Conservation (phyloP, 2,888 invertebrate species). For the Eupeodes latifasciatus region DNA sequence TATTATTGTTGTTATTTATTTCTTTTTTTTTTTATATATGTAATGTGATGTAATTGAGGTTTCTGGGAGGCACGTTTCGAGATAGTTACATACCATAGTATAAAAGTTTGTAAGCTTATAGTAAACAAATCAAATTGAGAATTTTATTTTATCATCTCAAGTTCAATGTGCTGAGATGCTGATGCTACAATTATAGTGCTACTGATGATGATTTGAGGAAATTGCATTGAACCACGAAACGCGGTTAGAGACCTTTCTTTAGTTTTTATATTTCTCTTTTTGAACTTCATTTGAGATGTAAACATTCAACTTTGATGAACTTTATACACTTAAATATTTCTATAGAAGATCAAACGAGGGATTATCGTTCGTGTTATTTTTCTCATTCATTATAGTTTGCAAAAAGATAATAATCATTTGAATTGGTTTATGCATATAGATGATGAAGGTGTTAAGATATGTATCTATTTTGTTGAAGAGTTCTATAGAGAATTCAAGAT, state of each 20-base stretch:
- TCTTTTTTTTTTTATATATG: not conserved
- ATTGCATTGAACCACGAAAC: conserved; percentile 22
- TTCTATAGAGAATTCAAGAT: no score
- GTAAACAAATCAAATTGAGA: conserved; percentile 15
- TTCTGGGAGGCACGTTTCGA: conserved; percentile 36
- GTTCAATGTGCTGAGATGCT: conserved; percentile 19
- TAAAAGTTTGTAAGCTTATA: no score
- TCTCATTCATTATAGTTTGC: no score
- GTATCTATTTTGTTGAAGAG: no score
- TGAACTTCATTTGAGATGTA: conserved; percentile 21
- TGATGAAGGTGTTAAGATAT: no score
- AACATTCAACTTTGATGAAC: not conserved
- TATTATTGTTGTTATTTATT: not conserved
- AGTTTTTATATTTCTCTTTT: not conserved
- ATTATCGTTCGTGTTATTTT: no score
- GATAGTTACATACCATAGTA: no score
- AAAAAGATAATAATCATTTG: no score
- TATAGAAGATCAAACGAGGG: no score
- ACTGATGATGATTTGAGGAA: not conserved
- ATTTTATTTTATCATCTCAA: not conserved
- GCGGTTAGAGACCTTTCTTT: conserved; percentile 28
- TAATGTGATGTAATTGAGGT: conserved; percentile 66
- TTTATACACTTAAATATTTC: not conserved
- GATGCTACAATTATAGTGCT: no score
- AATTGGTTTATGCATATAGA: no score